Evolutionary conservation across 2,113 vertebrate genomes (phyloP).

Genomic region (Plecotus auritus): DNA sequence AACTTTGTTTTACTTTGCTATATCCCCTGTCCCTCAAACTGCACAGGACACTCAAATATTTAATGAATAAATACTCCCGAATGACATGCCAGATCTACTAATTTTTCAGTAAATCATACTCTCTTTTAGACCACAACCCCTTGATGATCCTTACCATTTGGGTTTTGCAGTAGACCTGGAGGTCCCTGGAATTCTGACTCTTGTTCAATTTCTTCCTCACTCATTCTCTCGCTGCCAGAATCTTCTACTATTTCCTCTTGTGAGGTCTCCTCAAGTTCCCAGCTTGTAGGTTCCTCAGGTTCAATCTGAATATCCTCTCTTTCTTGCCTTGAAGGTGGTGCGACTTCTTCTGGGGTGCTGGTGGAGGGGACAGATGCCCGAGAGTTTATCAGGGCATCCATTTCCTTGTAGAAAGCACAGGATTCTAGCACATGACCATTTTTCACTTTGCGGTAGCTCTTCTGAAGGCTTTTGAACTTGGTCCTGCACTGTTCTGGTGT

Average conservation of each 20-base stretch:
- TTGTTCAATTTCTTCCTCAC: conserved; percentile 44
- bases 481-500: conserved; percentile 73
- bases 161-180: background rate
- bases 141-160: conserved; percentile 43
- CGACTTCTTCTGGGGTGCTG: background rate
- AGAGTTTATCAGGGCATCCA: conserved; percentile 70
- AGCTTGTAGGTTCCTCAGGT: conserved; percentile 27
- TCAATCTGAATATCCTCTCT: conserved; percentile 25
- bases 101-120: background rate
- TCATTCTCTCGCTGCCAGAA: conserved; percentile 55
- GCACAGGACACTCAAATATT: background rate
- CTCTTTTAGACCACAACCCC: background rate
- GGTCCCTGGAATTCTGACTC: conserved; percentile 43
- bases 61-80: background rate
- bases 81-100: background rate
- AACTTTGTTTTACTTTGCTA: background rate
- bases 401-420: conserved; percentile 70
- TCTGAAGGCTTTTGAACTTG: conserved; percentile 76
- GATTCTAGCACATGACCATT: conserved; percentile 65
- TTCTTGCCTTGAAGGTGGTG: conserved; percentile 2
- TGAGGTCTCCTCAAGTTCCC: conserved; percentile 54
- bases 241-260: conserved; percentile 45
- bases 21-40: background rate
- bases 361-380: background rate
- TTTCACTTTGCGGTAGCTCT: conserved; percentile 73